Evolutionary conservation across 2,113 vertebrate genomes (phyloP).

Genomic region (Bufo gargarizans): DNA sequence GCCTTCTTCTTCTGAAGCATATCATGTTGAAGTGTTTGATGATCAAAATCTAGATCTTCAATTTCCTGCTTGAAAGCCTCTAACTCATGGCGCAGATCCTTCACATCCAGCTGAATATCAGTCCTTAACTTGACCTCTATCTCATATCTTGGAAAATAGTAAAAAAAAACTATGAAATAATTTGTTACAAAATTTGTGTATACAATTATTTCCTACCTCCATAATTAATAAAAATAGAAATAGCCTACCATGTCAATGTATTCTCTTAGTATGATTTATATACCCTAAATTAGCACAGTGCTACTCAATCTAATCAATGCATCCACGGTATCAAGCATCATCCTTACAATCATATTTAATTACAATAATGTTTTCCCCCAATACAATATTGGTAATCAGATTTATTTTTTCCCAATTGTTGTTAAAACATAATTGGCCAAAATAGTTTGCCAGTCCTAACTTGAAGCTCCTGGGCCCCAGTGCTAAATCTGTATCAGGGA

Average conservation of each 20-base stretch:
- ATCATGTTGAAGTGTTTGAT: conserved; percentile 66
- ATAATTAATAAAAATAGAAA: no score
- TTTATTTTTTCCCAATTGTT: background rate
- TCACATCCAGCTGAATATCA: conserved; percentile 68
- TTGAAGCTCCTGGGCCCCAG: background rate
- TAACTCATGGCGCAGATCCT: conserved; percentile 64
- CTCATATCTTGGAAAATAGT: conserved; percentile 64
- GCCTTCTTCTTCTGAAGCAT: conserved; percentile 62
- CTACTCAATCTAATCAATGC: background rate
- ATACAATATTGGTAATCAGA: background rate
- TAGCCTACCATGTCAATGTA: background rate
- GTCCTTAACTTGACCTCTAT: conserved; percentile 65
- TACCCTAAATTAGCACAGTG: background rate
- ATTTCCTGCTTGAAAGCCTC: conserved; percentile 65
- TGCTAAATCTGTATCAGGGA: background rate
- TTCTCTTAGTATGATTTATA: background rate
- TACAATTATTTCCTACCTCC: background rate
- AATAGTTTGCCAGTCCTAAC: background rate
- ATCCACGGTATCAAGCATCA: background rate
- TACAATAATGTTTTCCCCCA: background rate
- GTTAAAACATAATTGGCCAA: background rate
- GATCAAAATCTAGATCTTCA: conserved; percentile 60
- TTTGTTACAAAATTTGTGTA: no score
- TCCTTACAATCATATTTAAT: background rate
- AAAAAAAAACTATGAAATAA: background rate